Percentiles rank a stretch among this genome's conserved stretches.
Evolutionary conservation across 2,888 invertebrate species (phyloP).

Genomic region (Caenorhabditis doughertyi): DNA sequence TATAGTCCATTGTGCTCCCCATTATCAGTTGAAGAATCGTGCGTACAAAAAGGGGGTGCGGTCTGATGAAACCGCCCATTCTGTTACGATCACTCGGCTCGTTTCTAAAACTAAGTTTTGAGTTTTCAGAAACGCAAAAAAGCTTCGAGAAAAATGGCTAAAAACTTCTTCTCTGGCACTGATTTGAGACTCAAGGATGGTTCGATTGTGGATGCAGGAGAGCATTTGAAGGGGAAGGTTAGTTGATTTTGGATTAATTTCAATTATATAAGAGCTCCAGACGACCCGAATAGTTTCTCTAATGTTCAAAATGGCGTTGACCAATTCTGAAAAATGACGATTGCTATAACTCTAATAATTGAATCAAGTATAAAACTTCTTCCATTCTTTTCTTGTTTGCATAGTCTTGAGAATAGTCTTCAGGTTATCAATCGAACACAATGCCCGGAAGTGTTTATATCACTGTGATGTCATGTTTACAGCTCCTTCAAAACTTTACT

Average conservation of each 20-base stretch:
- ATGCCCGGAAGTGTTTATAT: constrained; percentile 11
- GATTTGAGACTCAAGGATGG: constrained; percentile 55
- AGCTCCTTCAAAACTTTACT: neutral
- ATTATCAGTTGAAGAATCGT: constrained; percentile 34
- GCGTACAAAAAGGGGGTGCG: constrained; percentile 48
- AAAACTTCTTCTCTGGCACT: constrained; percentile 54
- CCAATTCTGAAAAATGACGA: too few species aligned
- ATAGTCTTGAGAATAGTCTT: too few species aligned
- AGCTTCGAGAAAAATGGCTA: neutral
- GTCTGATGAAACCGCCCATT: constrained; percentile 58
- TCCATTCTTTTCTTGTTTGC: too few species aligned
- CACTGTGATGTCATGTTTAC: neutral
- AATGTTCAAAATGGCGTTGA: too few species aligned
- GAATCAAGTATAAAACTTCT: too few species aligned
- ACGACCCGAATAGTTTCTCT: too few species aligned
- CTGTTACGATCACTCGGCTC: constrained; percentile 31
- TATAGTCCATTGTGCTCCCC: constrained; percentile 30
- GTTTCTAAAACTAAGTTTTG: neutral
- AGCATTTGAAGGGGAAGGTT: constrained; percentile 58
- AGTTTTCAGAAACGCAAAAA: too few species aligned
- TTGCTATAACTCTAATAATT: too few species aligned
- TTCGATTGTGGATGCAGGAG: constrained; percentile 55
- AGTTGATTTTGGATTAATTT: too few species aligned
- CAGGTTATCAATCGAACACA: neutral
- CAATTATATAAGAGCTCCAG: too few species aligned